Evolutionary conservation across 2,888 invertebrate species (phyloP).

Genomic region (Lycia hirtaria): DNA sequence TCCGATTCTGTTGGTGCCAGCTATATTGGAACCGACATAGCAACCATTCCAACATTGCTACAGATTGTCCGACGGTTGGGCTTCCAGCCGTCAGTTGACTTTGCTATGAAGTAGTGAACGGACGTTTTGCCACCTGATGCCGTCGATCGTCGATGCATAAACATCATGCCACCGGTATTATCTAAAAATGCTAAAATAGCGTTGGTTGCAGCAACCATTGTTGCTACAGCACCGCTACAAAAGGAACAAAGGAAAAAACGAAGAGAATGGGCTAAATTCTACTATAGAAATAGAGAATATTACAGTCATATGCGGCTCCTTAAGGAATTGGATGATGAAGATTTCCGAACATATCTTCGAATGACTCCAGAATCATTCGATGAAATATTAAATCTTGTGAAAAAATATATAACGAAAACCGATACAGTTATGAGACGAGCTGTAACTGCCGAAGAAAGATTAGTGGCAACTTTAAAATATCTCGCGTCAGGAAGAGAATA

Average conservation of each 20-base stretch:
- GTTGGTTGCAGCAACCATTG: background rate
- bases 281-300: background rate
- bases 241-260: background rate
- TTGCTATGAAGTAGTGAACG: no score
- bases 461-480: conserved; percentile 33
- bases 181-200: background rate
- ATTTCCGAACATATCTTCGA: conserved; percentile 29
- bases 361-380: conserved; percentile 24
- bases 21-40: no score
- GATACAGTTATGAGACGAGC: conserved; percentile 31
- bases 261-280: background rate
- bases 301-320: background rate
- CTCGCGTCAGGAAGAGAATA: conserved; percentile 34
- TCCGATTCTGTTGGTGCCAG: no score
- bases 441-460: conserved; percentile 18
- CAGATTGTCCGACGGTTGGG: no score
- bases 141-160: no score
- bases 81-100: no score
- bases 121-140: no score
- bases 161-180: background rate
- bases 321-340: conserved; percentile 14
- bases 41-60: no score
- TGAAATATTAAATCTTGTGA: conserved; percentile 26
- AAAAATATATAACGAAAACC: conserved; percentile 28
- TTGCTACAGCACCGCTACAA: background rate